Evolutionary conservation across 2,113 vertebrate genomes (phyloP).

Genomic region (Mirza zaza): DNA sequence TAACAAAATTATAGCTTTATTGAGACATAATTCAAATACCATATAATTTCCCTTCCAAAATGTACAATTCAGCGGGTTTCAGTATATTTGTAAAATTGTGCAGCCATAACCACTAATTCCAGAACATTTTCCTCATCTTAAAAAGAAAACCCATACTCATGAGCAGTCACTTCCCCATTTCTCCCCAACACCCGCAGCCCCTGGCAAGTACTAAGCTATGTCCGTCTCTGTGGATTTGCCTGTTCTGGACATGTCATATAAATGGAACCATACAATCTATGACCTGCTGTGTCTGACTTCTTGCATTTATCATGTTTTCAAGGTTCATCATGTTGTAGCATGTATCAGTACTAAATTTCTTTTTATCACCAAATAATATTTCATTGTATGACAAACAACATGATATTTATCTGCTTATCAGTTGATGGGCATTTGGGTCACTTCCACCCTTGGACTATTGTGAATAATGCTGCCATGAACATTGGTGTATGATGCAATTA

Average conservation of each 20-base stretch:
- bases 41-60: not conserved
- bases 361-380: not conserved
- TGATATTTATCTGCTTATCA: not conserved
- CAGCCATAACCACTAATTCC: not conserved
- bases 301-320: not conserved
- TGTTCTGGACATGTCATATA: not conserved
- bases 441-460: not conserved
- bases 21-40: not conserved
- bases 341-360: not conserved
- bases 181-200: not conserved
- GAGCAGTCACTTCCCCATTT: not conserved
- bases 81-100: not conserved
- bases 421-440: not conserved
- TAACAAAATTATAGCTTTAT: not conserved
- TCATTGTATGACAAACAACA: not conserved
- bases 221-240: not conserved
- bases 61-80: not conserved
- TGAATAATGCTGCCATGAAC: not conserved
- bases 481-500: not conserved
- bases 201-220: not conserved
- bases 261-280: not conserved
- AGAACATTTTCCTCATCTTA: not conserved
- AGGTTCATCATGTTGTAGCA: not conserved
- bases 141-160: not conserved
- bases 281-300: not conserved